Evolutionary conservation across 2,888 invertebrate species (phyloP).

Genomic region (Chaetoderma sp.): DNA sequence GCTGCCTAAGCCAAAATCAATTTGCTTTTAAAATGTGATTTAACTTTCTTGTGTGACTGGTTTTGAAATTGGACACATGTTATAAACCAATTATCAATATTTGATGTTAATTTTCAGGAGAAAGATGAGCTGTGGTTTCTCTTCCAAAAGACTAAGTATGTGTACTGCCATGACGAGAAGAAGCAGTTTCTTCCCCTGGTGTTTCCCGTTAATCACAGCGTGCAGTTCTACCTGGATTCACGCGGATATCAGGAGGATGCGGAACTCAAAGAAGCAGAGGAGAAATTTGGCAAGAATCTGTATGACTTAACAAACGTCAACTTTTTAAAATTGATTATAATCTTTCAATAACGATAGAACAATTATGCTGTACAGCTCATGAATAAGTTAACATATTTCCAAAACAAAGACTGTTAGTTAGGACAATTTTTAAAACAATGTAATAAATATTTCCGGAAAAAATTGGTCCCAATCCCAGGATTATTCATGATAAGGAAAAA

Average conservation of each 20-base stretch:
- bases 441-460: background rate
- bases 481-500: no score
- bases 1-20: no score
- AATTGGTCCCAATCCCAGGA: no score
- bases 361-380: no score
- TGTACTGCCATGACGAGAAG: conserved; percentile 83
- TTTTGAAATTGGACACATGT: no score
- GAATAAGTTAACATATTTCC: no score
- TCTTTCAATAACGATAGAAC: background rate
- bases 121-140: conserved; percentile 82
- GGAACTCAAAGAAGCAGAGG: conserved; percentile 81
- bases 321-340: background rate
- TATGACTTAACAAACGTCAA: conserved; percentile 67
- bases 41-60: no score
- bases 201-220: conserved; percentile 80
- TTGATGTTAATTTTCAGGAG: no score
- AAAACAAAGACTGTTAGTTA: no score
- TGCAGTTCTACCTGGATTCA: conserved; percentile 73
- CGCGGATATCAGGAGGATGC: conserved; percentile 90
- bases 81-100: no score
- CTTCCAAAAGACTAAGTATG: conserved; percentile 98
- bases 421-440: no score
- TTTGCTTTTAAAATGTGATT: no score
- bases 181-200: conserved; percentile 84
- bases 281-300: conserved; percentile 92